Conservation (phyloP, 1,140 invertebrate genomes). For the Magallana gigas region DNA sequence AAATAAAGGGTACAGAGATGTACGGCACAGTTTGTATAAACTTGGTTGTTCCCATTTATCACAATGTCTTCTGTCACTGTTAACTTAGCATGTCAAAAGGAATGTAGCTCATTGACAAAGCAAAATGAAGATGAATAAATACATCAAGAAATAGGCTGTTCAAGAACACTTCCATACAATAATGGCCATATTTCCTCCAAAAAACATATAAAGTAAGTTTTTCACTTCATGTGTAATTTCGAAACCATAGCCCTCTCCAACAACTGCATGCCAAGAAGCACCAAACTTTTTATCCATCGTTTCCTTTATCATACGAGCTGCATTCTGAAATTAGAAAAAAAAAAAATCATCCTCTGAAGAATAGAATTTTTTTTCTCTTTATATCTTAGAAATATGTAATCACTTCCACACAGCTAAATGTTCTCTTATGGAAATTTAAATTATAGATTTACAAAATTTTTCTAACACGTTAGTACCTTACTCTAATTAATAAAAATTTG, state of each 20-base stretch:
- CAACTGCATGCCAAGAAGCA: slow-evolving; percentile 93
- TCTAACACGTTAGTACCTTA: too few species aligned
- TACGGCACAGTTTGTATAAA: background rate
- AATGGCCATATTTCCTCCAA: slow-evolving; percentile 92
- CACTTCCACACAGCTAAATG: too few species aligned
- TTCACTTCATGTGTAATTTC: slow-evolving; percentile 94
- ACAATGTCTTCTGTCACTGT: background rate
- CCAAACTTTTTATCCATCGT: slow-evolving; percentile 96
- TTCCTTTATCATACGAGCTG: slow-evolving; percentile 94
- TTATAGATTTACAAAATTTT: too few species aligned
- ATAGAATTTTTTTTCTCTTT: too few species aligned
- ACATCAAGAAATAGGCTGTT: background rate
- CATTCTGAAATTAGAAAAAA: slow-evolving; percentile 80
- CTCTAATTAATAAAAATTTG: too few species aligned
- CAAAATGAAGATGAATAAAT: slow-evolving; percentile 5
- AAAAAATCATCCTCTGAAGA: background rate
- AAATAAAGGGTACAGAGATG: background rate
- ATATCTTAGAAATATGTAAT: too few species aligned
- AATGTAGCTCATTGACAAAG: background rate
- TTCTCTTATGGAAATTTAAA: too few species aligned
- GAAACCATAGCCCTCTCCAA: slow-evolving; percentile 96
- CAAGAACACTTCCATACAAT: slow-evolving; percentile 92
- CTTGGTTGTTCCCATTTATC: background rate
- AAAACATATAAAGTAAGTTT: slow-evolving; percentile 94
- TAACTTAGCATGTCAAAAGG: background rate